These are phyloP conservation scores for Calephelis nemesis DNA, from an alignment of 1,140 invertebrate species.

Conservation along the genomic window DNA sequence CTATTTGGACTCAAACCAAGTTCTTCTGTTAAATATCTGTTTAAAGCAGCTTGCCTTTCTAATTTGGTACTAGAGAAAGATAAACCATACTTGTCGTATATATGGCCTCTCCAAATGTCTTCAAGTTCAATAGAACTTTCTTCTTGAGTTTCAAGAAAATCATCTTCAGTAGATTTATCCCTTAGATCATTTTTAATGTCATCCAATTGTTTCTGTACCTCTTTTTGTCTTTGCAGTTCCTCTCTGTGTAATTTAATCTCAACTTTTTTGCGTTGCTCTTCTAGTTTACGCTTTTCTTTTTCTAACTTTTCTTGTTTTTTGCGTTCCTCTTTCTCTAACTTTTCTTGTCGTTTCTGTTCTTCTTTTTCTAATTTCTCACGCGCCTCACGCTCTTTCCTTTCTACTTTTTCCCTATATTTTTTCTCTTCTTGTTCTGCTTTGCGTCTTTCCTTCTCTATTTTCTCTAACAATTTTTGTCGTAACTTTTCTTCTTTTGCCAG, in stretches of 20 bases:
- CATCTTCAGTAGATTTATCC: conserved; percentile 33
- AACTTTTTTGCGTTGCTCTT: conserved; percentile 35
- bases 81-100: conserved; percentile 63
- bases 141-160: conserved; percentile 47
- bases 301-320: conserved; percentile 31
- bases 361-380: conserved; percentile 37
- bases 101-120: conserved; percentile 58
- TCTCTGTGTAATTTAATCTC: conserved; percentile 42
- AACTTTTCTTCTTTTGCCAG: conserved; percentile 42
- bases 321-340: conserved; percentile 38
- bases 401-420: conserved; percentile 42
- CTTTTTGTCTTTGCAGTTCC: conserved; percentile 43
- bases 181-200: conserved; percentile 41
- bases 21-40: conserved; percentile 56
- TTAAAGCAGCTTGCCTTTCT: conserved; percentile 52
- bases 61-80: conserved; percentile 44
- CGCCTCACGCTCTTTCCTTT: conserved; percentile 26
- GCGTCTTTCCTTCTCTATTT: conserved; percentile 37
- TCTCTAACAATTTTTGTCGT: conserved; percentile 33
- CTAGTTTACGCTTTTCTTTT: conserved; percentile 39
- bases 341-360: conserved; percentile 32
- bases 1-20: conserved; percentile 53
- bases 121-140: conserved; percentile 52
- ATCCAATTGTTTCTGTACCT: conserved; percentile 41
- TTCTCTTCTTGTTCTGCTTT: conserved; percentile 37